A percentile compares a stretch with the other conserved stretches of the same genome.
phyloP scores from a whole-genome alignment of 2,113 vertebrate species.

The Corythoichthys intestinalis region DNA sequence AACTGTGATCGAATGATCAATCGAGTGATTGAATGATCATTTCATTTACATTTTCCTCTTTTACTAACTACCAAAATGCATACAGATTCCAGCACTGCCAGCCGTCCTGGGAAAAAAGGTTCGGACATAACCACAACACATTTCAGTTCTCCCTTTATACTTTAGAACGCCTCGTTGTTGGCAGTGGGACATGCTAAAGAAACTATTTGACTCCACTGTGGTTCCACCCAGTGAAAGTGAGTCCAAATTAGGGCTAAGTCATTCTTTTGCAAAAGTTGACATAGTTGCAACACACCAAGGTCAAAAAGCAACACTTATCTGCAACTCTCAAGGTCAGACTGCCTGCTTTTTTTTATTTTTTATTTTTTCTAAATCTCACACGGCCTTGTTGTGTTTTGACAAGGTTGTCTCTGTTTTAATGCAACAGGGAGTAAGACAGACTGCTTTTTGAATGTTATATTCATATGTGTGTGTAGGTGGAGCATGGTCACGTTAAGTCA shows the following conservation, averaged over 20 bases:
- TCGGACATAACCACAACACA: too few species aligned
- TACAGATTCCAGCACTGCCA: too few species aligned
- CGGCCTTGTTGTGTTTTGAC: background rate
- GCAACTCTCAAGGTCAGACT: background rate
- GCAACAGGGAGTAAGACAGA: background rate
- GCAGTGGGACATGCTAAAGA: background rate
- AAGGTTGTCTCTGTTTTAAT: background rate
- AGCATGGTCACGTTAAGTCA: constrained; percentile 33
- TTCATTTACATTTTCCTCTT: too few species aligned
- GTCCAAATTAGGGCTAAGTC: background rate
- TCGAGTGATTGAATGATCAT: too few species aligned
- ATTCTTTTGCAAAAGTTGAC: background rate
- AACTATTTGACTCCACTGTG: background rate
- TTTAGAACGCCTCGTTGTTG: background rate
- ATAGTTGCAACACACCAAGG: background rate
- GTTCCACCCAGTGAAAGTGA: background rate
- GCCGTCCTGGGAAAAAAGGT: too few species aligned
- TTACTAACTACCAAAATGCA: too few species aligned
- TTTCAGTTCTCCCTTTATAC: too few species aligned
- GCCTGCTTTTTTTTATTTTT: background rate
- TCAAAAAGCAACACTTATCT: constrained; percentile 11
- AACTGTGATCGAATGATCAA: too few species aligned
- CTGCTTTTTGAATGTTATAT: background rate
- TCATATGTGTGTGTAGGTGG: constrained; percentile 5
- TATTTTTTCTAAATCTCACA: background rate